phyloP scores from a whole-genome alignment of 1,140 invertebrate genomes.

The Psilanteris sp. region DNA sequence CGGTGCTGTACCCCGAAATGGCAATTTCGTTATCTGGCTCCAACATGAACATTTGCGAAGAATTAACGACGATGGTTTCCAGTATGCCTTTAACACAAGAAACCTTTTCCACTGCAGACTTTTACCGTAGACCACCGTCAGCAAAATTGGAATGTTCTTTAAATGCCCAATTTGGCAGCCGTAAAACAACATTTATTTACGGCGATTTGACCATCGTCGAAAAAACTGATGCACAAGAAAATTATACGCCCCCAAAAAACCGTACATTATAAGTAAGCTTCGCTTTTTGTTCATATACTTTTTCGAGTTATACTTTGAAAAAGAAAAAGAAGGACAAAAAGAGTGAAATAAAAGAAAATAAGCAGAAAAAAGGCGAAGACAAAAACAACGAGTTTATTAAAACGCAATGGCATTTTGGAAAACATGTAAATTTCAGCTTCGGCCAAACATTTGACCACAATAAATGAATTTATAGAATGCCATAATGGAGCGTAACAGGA shows the following conservation, averaged over 20 bases:
- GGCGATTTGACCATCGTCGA: constrained; percentile 73
- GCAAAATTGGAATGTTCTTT: constrained; percentile 74
- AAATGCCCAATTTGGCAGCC: constrained; percentile 79
- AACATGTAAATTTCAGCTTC: constrained; percentile 4
- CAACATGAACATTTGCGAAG: constrained; percentile 42
- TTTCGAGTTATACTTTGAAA: not conserved
- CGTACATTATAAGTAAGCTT: constrained; percentile 57
- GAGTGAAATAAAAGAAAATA: not conserved
- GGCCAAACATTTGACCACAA: constrained; percentile 10
- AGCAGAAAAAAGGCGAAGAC: not conserved
- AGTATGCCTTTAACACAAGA: constrained; percentile 30
- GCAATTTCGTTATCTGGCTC: constrained; percentile 64
- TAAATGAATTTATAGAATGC: constrained; percentile 19
- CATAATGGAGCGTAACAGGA: constrained; percentile 7
- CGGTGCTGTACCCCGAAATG: constrained; percentile 39
- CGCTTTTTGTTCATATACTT: constrained; percentile 39
- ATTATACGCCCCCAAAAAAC: constrained; percentile 72
- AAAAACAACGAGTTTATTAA: too few species aligned
- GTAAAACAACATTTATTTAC: constrained; percentile 80
- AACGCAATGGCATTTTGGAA: constrained; percentile 1
- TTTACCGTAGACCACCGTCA: constrained; percentile 54
- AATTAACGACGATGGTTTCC: constrained; percentile 46
- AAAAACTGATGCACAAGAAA: constrained; percentile 72
- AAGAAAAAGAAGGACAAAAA: constrained; percentile 2
- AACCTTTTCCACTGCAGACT: constrained; percentile 38